Base-by-base conservation (phyloP, 35 echinoderm and acorn worm genomes). In the Stichopus chloronotus region DNA sequence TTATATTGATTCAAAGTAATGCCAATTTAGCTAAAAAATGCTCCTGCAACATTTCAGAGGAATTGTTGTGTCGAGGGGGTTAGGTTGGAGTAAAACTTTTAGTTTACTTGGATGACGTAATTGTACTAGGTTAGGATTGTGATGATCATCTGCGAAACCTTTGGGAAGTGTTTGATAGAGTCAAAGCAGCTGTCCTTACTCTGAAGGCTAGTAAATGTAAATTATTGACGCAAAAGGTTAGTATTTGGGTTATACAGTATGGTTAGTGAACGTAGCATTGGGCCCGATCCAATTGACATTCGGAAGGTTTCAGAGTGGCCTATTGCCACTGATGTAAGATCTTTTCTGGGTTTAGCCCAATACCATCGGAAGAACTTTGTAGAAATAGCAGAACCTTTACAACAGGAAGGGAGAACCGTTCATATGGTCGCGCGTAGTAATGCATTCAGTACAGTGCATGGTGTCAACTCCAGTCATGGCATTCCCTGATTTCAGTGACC, bases 231-330 rank as follows among this genome's bases (percentile, higher is more conserved):
- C 14, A 12, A 2, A 81, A 78, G 81, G 91, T 1, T 12, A 30
- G 14, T 96, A 96, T 74, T 56, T 94, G 3, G 92, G 95, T 20
- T 63, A 96, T n/a, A n/a, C n/a, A n/a, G n/a, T 94, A 25, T 92
- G 13, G 81, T 96, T 0, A 91, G 69, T 58, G 30, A 80, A 54
- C 61, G 92, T 52, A 93, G 95, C 3, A 71, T 92, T 14, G 52
- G 19, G 43, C 87, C 93, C 7, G 92, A 96, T 60, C 83, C 93
- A 5, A 86, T 71, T 11, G 94, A 94, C 20, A 79, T 78, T 24
- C 9, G 23, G 22, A 83, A 56, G 69, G 72, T 96, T 13, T 14
- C 8, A 21, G 58, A 92, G 63, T 94, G 93, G 88, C 95, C 95
- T 19, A 58, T 23, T 14, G 58, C 65, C 43, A 87, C 72, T 4